These are phyloP conservation scores for Acholoe squamosa DNA, from an alignment of 2,888 invertebrate genomes.

Conservation along the genomic window DNA sequence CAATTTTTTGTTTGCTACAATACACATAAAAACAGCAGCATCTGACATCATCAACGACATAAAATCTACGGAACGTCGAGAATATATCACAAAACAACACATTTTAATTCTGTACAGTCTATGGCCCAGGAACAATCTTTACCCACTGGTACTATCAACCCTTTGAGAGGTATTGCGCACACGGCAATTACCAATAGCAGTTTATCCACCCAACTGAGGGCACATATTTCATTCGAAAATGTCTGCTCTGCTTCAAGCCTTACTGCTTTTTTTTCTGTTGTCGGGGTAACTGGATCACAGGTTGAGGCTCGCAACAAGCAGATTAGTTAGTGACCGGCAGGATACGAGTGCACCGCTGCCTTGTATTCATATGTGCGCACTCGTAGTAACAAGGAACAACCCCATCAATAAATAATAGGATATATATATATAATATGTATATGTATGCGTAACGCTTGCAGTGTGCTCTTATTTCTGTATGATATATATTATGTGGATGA, in stretches of 20 bases:
- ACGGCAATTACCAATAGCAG: slow-evolving; percentile 57
- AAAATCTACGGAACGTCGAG: slow-evolving; percentile 56
- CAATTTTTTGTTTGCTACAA: slow-evolving; percentile 23
- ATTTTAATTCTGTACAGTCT: background rate
- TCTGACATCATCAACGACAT: slow-evolving; percentile 58
- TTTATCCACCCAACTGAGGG: slow-evolving; percentile 37
- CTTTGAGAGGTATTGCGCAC: background rate
- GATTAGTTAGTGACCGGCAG: slow-evolving; percentile 33
- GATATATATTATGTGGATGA: slow-evolving; percentile 52
- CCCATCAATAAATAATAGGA: slow-evolving; percentile 56
- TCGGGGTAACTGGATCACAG: slow-evolving; percentile 55
- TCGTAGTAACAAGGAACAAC: slow-evolving; percentile 45
- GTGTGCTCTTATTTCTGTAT: slow-evolving; percentile 40
- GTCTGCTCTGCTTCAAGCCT: slow-evolving; percentile 24
- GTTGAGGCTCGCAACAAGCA: slow-evolving; percentile 55
- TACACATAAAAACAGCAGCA: slow-evolving; percentile 59
- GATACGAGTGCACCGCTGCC: slow-evolving; percentile 42
- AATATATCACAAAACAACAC: slow-evolving; percentile 62
- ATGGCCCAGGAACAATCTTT: slow-evolving; percentile 21
- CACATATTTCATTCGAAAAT: background rate
- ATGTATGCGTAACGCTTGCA: slow-evolving; percentile 42
- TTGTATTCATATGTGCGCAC: slow-evolving; percentile 53
- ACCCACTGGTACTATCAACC: background rate
- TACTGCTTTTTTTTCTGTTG: background rate
- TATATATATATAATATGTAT: slow-evolving; percentile 8